phyloP scores from a whole-genome alignment of 2,113 vertebrate genomes.

The Platycercus adscitus region DNA sequence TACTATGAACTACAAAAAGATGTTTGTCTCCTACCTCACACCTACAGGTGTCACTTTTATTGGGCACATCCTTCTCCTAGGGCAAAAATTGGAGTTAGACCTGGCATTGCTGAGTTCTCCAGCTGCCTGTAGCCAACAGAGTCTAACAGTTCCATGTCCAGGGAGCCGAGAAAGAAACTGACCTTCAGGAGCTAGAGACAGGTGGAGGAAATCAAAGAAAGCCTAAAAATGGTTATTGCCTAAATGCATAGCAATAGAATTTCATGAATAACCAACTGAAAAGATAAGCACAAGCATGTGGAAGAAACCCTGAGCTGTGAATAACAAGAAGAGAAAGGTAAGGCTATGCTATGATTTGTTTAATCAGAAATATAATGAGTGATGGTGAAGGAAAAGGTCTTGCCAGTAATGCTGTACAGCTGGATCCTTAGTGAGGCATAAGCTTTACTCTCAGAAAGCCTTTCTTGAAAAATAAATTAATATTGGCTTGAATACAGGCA shows the following conservation, averaged over 20 bases:
- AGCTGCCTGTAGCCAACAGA: neutral
- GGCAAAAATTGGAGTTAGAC: neutral
- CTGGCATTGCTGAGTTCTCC: neutral
- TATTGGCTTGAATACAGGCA: slow-evolving; percentile 39
- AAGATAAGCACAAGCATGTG: neutral
- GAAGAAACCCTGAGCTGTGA: neutral
- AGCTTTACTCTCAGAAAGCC: neutral
- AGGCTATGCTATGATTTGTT: neutral
- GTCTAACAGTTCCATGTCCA: neutral
- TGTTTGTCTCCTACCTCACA: neutral
- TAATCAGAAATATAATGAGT: neutral
- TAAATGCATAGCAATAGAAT: neutral
- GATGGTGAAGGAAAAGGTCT: slow-evolving; percentile 1
- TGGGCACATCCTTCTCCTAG: neutral
- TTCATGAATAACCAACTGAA: neutral
- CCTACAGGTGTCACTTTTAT: neutral
- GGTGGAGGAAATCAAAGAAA: neutral
- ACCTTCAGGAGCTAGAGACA: neutral
- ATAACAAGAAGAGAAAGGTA: neutral
- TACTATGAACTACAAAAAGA: neutral
- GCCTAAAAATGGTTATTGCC: neutral
- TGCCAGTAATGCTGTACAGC: neutral
- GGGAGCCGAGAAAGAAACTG: neutral
- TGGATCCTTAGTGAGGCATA: neutral
- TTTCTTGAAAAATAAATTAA: slow-evolving; percentile 42